Conservation (phyloP, 1,140 invertebrate species). For the Heliconius himera region DNA sequence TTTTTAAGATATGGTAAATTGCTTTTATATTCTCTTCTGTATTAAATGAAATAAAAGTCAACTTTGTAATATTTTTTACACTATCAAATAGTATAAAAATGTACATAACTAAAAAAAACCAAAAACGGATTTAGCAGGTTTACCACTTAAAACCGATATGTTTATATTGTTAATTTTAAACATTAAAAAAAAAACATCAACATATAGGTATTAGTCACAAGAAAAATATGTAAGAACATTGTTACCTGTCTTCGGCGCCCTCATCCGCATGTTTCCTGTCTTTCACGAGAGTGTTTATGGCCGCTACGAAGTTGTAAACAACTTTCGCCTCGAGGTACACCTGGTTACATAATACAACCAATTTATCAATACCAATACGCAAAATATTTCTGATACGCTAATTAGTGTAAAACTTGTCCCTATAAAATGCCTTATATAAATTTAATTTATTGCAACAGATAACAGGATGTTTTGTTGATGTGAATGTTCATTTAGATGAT, state of each 20-base stretch:
- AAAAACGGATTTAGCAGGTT: too few species aligned
- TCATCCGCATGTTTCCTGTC: constrained; percentile 57
- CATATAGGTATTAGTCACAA: background rate
- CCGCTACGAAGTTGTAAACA: constrained; percentile 89
- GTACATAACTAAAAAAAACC: too few species aligned
- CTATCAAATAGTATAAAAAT: too few species aligned
- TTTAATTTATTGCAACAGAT: background rate
- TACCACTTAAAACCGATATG: background rate
- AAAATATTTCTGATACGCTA: constrained; percentile 30
- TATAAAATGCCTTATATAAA: constrained; percentile 13
- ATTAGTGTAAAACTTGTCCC: constrained; percentile 25
- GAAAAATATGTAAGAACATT: constrained; percentile 9
- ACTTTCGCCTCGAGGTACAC: constrained; percentile 89
- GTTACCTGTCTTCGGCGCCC: constrained; percentile 62
- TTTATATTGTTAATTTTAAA: background rate
- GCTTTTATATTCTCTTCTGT: too few species aligned
- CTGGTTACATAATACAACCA: constrained; percentile 47
- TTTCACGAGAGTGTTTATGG: constrained; percentile 84
- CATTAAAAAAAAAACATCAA: background rate
- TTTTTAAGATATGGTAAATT: too few species aligned
- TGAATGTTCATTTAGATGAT: background rate
- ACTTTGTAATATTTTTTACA: too few species aligned
- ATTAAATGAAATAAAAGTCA: too few species aligned
- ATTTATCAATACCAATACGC: constrained; percentile 29
- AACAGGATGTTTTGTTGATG: background rate